A percentile compares a stretch with the other conserved stretches of the same genome.
phyloP scores from a whole-genome alignment of 1,140 invertebrate species.

The Drosophila grimshawi region DNA sequence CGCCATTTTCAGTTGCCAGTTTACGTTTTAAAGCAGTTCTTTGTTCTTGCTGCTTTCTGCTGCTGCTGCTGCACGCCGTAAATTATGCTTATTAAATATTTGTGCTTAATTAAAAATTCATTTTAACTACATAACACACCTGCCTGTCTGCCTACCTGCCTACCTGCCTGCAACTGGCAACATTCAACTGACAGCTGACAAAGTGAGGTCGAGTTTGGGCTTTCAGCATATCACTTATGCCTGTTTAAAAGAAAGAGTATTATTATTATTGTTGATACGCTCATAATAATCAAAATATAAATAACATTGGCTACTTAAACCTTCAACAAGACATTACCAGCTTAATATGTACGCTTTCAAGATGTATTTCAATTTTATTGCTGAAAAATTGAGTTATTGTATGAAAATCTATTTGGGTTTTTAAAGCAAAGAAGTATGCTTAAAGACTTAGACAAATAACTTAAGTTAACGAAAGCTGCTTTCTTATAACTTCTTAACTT shows the following conservation, averaged over 20 bases:
- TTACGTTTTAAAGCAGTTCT: conserved; percentile 53
- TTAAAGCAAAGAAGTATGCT: not conserved
- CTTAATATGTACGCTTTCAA: not conserved
- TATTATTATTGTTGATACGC: not conserved
- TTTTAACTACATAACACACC: conserved; percentile 37
- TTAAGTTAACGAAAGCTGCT: not conserved
- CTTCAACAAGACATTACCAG: not conserved
- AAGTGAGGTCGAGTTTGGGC: conserved; percentile 16
- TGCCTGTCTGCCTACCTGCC: not conserved
- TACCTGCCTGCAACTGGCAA: conserved; percentile 11
- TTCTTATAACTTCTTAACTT: not conserved
- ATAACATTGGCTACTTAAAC: not conserved
- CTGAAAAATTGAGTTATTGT: not conserved
- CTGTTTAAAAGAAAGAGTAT: not conserved
- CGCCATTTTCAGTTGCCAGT: conserved; percentile 45
- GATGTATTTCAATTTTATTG: too few relatives aligned
- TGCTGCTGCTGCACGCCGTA: conserved; percentile 43
- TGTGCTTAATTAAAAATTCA: conserved; percentile 71
- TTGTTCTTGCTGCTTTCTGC: conserved; percentile 60
- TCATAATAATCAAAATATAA: not conserved
- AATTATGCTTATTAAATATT: conserved; percentile 74
- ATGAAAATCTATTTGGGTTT: not conserved
- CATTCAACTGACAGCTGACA: conserved; percentile 3
- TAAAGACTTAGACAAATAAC: not conserved
- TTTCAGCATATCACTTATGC: not conserved